phyloP scores from a whole-genome alignment of 2,797 vertebrate species.

The Malacoraja senta region DNA sequence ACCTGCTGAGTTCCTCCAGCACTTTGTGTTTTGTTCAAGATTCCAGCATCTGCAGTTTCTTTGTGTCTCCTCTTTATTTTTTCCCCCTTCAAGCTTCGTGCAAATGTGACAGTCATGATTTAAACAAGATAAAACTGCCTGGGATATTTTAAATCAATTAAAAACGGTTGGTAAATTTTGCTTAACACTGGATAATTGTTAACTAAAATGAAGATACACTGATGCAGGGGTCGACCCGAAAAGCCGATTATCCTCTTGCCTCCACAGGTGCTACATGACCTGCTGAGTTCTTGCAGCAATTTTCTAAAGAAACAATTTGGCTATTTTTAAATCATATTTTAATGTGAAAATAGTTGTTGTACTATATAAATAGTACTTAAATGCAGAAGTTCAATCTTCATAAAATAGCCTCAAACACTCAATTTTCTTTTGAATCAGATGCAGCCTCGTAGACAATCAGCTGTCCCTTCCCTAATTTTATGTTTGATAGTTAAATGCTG shows the following conservation, averaged over 20 bases:
- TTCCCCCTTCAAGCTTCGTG: not conserved
- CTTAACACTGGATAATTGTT: not conserved
- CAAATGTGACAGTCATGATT: not conserved
- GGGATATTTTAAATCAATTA: not conserved
- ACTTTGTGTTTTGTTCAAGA: too few species aligned
- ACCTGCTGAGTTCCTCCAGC: too few species aligned
- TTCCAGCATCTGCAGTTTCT: too few species aligned
- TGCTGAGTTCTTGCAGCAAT: too few species aligned
- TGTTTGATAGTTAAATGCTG: constrained; percentile 8
- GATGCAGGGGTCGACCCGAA: too few species aligned
- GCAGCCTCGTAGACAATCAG: not conserved
- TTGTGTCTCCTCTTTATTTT: too few species aligned
- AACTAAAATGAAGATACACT: not conserved
- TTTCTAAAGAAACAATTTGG: not conserved
- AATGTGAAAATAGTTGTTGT: not conserved
- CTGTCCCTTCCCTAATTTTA: not conserved
- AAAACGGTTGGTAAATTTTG: not conserved
- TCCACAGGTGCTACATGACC: too few species aligned
- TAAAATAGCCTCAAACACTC: not conserved
- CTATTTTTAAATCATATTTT: not conserved
- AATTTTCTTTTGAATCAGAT: not conserved
- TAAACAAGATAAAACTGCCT: not conserved
- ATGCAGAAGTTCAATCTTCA: not conserved
- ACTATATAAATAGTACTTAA: not conserved
- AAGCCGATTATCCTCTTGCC: too few species aligned